Percentiles rank a stretch among this genome's conserved stretches.
These are phyloP conservation scores for Eunapius fragilis DNA, from an alignment of 37 sponge, comb jelly and placozoan genomes.

Conservation along the genomic window DNA sequence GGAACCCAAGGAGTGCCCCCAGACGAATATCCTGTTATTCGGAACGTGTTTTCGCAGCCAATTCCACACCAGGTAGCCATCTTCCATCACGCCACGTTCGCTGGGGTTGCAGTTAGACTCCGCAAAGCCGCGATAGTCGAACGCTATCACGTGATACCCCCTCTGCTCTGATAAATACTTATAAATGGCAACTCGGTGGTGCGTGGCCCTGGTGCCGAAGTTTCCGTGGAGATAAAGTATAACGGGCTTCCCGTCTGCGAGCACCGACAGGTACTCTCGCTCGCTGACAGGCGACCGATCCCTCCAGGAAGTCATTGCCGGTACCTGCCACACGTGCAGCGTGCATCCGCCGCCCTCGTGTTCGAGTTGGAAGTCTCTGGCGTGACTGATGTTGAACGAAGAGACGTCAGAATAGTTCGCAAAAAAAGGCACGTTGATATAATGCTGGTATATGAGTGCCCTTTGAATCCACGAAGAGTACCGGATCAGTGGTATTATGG, in stretches of 20 bases:
- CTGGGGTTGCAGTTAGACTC: constrained; percentile 74
- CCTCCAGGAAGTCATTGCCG: constrained; percentile 29
- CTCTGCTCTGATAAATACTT: constrained; percentile 43
- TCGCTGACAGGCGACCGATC: neutral
- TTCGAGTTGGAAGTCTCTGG: constrained; percentile 37
- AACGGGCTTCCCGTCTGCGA: constrained; percentile 70
- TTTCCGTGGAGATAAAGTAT: constrained; percentile 81
- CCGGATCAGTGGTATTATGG: constrained; percentile 5
- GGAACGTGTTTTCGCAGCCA: constrained; percentile 67
- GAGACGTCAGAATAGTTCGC: constrained; percentile 61
- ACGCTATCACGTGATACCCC: constrained; percentile 80
- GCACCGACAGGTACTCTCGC: constrained; percentile 2
- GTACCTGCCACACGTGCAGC: constrained; percentile 65
- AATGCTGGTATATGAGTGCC: constrained; percentile 64
- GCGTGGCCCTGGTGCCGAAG: constrained; percentile 64
- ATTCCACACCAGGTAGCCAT: constrained; percentile 64
- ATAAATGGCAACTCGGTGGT: constrained; percentile 79
- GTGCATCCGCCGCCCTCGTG: constrained; percentile 35
- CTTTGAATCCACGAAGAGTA: constrained; percentile 37
- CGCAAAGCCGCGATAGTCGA: constrained; percentile 92
- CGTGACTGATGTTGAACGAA: constrained; percentile 44
- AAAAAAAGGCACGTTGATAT: constrained; percentile 55
- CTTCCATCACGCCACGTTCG: constrained; percentile 81
- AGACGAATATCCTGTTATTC: constrained; percentile 59
- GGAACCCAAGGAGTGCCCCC: constrained; percentile 93